phyloP scores from a whole-genome alignment of 2,888 invertebrate genomes.

The Drosophila stalkeri region DNA sequence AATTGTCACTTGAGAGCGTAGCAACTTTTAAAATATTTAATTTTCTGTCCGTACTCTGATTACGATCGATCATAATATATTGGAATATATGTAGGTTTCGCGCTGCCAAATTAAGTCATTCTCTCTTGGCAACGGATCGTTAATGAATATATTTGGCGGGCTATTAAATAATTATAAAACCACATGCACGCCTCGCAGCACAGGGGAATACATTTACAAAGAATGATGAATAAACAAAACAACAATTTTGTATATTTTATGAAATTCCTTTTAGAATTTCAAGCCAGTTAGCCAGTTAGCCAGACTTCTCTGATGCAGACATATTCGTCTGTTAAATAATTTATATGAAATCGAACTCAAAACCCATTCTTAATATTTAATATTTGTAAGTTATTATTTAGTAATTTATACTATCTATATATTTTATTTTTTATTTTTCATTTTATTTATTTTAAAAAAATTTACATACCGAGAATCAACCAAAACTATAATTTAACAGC shows the following conservation, averaged over 20 bases:
- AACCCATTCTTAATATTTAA: no score
- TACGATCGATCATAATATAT: neutral
- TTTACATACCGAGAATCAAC: no score
- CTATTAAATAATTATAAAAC: slow-evolving; percentile 1
- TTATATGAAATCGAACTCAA: neutral
- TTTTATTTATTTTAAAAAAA: neutral
- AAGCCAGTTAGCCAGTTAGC: no score
- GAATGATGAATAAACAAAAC: neutral
- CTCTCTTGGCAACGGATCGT: neutral
- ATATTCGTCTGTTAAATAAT: neutral
- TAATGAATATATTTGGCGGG: neutral
- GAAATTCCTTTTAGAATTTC: neutral
- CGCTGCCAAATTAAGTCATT: neutral
- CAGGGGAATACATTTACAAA: neutral
- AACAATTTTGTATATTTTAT: neutral
- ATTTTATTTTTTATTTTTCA: no score
- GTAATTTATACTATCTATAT: no score
- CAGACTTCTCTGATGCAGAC: neutral
- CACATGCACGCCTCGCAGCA: neutral
- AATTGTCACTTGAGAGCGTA: slow-evolving; percentile 4
- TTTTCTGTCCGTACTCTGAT: neutral
- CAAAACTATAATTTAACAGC: no score
- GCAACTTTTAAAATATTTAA: neutral
- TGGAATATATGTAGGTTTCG: neutral
- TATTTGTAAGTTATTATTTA: no score